A percentile compares a stretch with the other conserved stretches of the same genome.
Conservation (phyloP, 1,140 invertebrate genomes). For the Teleogryllus occipitalis region DNA sequence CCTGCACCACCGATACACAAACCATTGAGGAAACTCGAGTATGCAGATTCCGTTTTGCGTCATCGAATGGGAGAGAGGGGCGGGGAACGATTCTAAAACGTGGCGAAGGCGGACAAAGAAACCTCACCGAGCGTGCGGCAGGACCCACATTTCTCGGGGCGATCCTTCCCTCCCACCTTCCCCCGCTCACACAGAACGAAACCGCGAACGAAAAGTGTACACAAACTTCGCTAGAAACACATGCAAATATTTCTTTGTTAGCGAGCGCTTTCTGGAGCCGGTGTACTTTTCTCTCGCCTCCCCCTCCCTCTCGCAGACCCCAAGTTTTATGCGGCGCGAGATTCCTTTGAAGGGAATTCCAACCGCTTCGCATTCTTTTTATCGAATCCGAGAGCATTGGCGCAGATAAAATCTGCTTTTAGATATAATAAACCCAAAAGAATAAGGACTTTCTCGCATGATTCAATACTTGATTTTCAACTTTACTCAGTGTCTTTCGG, state of each 20-base stretch:
- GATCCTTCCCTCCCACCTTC: too few species aligned
- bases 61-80: too few species aligned
- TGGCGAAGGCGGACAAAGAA: too few species aligned
- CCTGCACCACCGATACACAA: too few species aligned
- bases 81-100: too few species aligned
- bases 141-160: too few species aligned
- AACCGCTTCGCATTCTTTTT: not conserved
- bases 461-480: not conserved
- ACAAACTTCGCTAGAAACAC: not conserved
- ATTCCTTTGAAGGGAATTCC: not conserved
- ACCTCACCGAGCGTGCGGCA: too few species aligned
- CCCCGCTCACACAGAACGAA: not conserved
- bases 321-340: not conserved
- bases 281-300: not conserved
- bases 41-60: too few species aligned
- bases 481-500: not conserved
- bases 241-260: slow-evolving; percentile 6
- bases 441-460: not conserved
- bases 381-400: not conserved
- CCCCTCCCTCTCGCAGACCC: not conserved
- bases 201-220: not conserved
- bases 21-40: too few species aligned
- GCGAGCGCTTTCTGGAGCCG: not conserved
- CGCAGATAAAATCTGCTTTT: not conserved
- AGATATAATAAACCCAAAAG: not conserved